Evolutionary conservation across 1,140 invertebrate genomes (phyloP), one percentile per base, ranked within the genome.

Genomic region (Thaumetopoea pityocampa): DNA sequence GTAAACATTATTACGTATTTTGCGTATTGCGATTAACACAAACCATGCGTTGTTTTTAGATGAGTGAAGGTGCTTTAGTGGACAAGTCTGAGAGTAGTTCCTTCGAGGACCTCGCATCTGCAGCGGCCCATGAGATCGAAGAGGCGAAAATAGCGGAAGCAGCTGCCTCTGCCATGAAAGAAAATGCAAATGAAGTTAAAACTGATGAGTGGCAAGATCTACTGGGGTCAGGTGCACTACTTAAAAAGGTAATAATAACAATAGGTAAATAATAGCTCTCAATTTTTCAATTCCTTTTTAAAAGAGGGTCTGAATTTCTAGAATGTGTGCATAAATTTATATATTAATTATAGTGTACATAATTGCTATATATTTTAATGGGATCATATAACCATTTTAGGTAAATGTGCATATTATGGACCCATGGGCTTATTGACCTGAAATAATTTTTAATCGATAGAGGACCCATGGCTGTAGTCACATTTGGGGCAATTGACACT

Each of bases 21-120:
- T 35, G 40, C n/a, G n/a, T 67, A 14, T 45, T 36, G 58, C 47
- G 49, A 49, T 54, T 17, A 34, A 9, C 16, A 51, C 28, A 42
- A 44, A 71, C 72, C 63, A 68, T 53, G 56, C 60, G 55, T 36
- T 55, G 44, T 66, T 71, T 73, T 14, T 34, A 80, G 71, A 85
- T 85, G 83, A 85, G 81, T 60, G 81, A 76, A 52, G 65, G 60
- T 34, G 72, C 69, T 37, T 55, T 77, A 49, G 51, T 79, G 14
- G 82, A 86, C 42, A 83, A 85, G 52, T 85, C 80, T 5, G 82
- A 86, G 47, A 86, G 82, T 46, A 85, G 82, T 56, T 86, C 84
- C 2, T 86, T 86, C 51, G 84, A 86, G 49, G 84, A 86, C 41
- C 55, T 86, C 29, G 78, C 81, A 5, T 74, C 71, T 0, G 84